These are phyloP conservation scores for Ophion obscuratus DNA, from an alignment of 2,888 invertebrate species.

Conservation along the genomic window DNA sequence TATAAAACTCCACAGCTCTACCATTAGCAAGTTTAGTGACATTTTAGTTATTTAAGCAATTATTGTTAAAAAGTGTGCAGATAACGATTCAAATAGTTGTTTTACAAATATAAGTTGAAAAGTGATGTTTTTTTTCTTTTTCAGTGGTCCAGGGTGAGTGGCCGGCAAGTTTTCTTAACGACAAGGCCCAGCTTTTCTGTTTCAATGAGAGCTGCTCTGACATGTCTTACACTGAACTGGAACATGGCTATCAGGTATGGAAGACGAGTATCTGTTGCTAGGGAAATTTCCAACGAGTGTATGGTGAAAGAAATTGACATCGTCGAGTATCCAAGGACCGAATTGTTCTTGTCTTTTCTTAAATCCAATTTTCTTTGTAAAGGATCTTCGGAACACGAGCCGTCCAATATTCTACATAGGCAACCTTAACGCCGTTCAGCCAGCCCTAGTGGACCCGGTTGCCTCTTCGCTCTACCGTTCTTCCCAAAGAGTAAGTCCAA, in stretches of 20 bases:
- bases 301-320: background rate
- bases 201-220: conserved; percentile 80
- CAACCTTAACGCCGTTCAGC: conserved; percentile 78
- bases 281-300: background rate
- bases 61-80: background rate
- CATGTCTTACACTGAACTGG: conserved; percentile 97
- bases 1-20: background rate
- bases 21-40: background rate
- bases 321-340: background rate
- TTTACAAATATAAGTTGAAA: background rate
- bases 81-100: background rate
- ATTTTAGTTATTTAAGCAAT: background rate
- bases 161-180: conserved; percentile 43
- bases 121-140: background rate
- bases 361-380: background rate
- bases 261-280: background rate
- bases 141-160: background rate
- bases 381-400: conserved; percentile 82
- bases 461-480: conserved; percentile 80
- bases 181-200: conserved; percentile 57
- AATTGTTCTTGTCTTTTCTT: background rate
- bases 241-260: conserved; percentile 95
- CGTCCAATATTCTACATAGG: conserved; percentile 83
- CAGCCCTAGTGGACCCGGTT: conserved; percentile 77
- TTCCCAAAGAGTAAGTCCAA: conserved; percentile 79